These are phyloP conservation scores for Gymnorhina tibicen DNA, from an alignment of 2,113 vertebrate genomes.

Conservation along the genomic window DNA sequence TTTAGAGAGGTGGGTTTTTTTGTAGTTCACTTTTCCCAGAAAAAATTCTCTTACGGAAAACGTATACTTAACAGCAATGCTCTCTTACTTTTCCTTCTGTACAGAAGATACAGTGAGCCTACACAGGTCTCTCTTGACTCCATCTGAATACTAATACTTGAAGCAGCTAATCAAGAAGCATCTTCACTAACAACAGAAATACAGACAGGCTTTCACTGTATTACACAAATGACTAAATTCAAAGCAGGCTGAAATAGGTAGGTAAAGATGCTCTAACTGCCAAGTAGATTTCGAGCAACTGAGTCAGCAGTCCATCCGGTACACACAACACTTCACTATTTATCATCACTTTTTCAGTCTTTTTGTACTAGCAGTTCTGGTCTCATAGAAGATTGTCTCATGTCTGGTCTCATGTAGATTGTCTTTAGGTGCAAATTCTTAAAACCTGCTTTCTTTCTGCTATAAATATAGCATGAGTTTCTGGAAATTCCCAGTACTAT, in stretches of 20 bases:
- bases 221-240: background rate
- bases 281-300: background rate
- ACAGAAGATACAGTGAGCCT: background rate
- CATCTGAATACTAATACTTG: background rate
- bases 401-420: fast-evolving
- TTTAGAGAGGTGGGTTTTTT: background rate
- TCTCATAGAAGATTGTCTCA: background rate
- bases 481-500: background rate
- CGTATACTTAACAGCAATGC: fast-evolving
- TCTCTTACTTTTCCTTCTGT: background rate
- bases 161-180: background rate
- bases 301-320: background rate
- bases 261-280: background rate
- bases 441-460: background rate
- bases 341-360: background rate
- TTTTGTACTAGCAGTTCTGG: background rate
- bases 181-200: background rate
- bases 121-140: background rate
- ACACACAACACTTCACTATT: background rate
- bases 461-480: background rate
- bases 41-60: background rate
- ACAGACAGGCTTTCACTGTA: background rate
- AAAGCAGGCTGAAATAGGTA: background rate
- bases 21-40: background rate
- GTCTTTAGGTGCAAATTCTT: background rate